Percentiles rank a stretch among this genome's conserved stretches.
phyloP scores from a whole-genome alignment of 2,797 vertebrate species.

The Stomatorhinus walkeri region DNA sequence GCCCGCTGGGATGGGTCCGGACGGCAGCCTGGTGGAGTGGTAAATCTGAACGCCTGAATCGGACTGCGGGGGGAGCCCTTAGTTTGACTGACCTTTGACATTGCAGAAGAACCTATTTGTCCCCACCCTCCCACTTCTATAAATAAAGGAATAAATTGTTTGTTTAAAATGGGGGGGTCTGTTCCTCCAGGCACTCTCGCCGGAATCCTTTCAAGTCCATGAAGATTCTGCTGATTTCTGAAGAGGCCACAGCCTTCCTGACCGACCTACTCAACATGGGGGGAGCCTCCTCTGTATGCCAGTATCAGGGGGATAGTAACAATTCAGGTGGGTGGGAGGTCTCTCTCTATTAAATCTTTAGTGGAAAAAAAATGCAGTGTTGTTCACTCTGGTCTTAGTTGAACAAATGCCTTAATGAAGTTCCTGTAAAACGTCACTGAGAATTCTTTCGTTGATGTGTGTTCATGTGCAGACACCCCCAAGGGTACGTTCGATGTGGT shows the following conservation, averaged over 20 bases:
- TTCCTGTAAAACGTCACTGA: not conserved
- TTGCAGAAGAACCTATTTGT: not conserved
- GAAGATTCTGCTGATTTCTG: slow-evolving; percentile 77
- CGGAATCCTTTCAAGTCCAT: slow-evolving; percentile 78
- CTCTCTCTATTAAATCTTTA: not conserved
- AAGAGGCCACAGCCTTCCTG: slow-evolving; percentile 79
- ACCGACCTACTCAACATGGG: slow-evolving; percentile 77
- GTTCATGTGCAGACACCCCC: slow-evolving; percentile 62
- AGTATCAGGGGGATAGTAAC: slow-evolving; percentile 63
- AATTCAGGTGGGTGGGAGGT: slow-evolving; percentile 62
- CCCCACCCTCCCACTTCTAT: not conserved
- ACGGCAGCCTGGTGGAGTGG: slow-evolving; percentile 79
- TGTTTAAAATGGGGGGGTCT: not conserved
- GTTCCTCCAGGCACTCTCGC: slow-evolving; percentile 73
- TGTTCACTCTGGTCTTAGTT: not conserved
- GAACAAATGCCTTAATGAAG: not conserved
- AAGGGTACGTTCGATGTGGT: slow-evolving; percentile 78
- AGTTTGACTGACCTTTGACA: not conserved
- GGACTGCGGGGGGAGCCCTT: not conserved
- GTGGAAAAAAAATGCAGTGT: not conserved
- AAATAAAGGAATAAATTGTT: not conserved
- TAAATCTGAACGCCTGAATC: slow-evolving; percentile 43
- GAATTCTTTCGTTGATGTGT: not conserved
- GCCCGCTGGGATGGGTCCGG: slow-evolving; percentile 82
- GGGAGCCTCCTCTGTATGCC: slow-evolving; percentile 74